These are phyloP conservation scores for Sminthopsis crassicaudata DNA, from an alignment of 2,113 vertebrate species.

Conservation along the genomic window DNA sequence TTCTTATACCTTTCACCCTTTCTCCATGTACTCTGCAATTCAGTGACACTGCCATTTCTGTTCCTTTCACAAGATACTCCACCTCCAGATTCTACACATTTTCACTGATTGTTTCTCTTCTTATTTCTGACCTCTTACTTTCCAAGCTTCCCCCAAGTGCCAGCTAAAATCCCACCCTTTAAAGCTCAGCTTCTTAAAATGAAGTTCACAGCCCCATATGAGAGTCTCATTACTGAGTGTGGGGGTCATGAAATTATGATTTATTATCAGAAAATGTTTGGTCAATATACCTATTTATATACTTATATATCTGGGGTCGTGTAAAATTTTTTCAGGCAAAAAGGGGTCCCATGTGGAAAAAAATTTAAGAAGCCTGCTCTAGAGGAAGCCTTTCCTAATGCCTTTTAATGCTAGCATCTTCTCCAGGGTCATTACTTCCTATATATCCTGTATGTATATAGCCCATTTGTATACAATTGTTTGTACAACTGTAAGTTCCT, in stretches of 20 bases:
- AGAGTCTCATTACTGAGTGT: too few relatives aligned
- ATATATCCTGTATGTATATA: background rate
- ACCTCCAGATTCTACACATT: background rate
- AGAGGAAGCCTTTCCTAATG: background rate
- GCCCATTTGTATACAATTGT: background rate
- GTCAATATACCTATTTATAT: too few relatives aligned
- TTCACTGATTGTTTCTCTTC: background rate
- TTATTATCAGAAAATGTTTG: too few relatives aligned
- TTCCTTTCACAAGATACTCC: constrained; percentile 78
- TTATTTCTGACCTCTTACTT: background rate
- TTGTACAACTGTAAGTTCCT: background rate
- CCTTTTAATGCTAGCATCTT: background rate
- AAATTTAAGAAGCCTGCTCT: background rate
- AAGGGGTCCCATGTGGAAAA: too few relatives aligned
- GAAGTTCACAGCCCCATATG: too few relatives aligned
- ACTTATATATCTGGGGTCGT: too few relatives aligned
- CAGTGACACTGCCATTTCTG: background rate
- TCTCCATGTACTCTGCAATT: background rate
- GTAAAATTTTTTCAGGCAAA: too few relatives aligned
- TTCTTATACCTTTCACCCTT: background rate
- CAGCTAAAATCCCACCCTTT: background rate
- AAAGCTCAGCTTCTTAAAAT: too few relatives aligned
- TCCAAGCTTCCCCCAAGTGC: background rate
- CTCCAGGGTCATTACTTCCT: background rate
- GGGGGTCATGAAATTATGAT: too few relatives aligned